Evolutionary conservation across 2,888 invertebrate genomes (phyloP), one percentile per base, ranked within the genome.

Genomic region (Drosophila mimica): DNA sequence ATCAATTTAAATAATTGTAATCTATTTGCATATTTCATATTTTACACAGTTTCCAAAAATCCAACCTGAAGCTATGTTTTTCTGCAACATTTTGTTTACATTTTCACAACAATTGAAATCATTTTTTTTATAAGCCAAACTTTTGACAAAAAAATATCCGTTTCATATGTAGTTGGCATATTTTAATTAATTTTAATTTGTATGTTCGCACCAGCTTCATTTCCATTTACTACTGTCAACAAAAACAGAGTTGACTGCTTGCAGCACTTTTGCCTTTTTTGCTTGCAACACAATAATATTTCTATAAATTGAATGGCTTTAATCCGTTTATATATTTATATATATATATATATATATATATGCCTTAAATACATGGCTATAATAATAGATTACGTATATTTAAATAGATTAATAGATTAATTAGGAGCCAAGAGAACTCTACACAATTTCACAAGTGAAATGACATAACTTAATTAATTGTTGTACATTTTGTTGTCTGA

Each of bases 221-320:
- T 73, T 73, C 77, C 53, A 76, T 73, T 73, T 73, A 25, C 76
- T 43, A 70, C 36, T 70, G 77, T 76, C 73, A 70, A 57, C 61
- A 60, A 25, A 52, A 60, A 43, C 25, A 17, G 30, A 51, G 36
- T 4, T 34, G 28, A 30, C 36, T 7, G 69, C 70, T 52, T 34
- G 57, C 38, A 46, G 71, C 65, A 33, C 5, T 40, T 58, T 38
- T 2, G 67, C 30, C 48, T 20, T 34, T 34, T 52, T 52, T 52
- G 34, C 46, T 31, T 56, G 70, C 70, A 56, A n/a, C 56, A 28
- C 25, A 17, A 53, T 33, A 49, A 67, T 67, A 43, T 69, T 28
- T 46, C 25, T 20, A 34, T 54, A 20, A 4, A 11, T 43, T 43
- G 61, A 0, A n/a, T n/a, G 46, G 15, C 13, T 31, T 52, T n/a